A percentile compares a stretch with the other conserved stretches of the same genome.
These are phyloP conservation scores for Dendropsophus ebraccatus DNA, from an alignment of 2,113 vertebrate species.

Conservation along the genomic window DNA sequence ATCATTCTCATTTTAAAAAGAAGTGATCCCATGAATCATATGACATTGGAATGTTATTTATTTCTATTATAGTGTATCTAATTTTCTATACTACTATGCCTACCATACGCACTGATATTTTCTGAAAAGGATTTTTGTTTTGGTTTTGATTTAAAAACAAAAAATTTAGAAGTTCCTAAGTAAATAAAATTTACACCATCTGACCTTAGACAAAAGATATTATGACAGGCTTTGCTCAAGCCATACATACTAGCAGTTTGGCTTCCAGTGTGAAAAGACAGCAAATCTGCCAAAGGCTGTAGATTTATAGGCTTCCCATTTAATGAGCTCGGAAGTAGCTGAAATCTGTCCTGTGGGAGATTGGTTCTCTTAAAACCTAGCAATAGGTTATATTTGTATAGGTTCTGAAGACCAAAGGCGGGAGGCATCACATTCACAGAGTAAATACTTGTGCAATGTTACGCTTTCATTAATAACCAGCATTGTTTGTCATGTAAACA, in stretches of 20 bases:
- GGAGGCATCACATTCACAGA: not conserved
- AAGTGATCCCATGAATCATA: not conserved
- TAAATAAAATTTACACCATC: not conserved
- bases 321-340: slow-evolving; percentile 44
- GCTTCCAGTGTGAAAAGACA: not conserved
- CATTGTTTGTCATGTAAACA: not conserved
- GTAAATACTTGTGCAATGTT: slow-evolving; percentile 12
- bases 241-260: slow-evolving; percentile 5
- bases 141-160: no score
- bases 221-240: slow-evolving; percentile 39
- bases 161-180: no score
- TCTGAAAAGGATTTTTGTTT: not conserved
- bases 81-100: not conserved
- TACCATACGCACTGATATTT: not conserved
- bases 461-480: not conserved
- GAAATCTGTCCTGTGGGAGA: slow-evolving; percentile 36
- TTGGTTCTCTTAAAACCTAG: slow-evolving; percentile 20
- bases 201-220: slow-evolving; percentile 30
- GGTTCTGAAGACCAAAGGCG: slow-evolving; percentile 3
- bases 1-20: not conserved
- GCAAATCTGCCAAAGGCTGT: slow-evolving; percentile 40
- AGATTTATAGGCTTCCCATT: slow-evolving; percentile 51
- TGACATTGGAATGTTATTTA: not conserved
- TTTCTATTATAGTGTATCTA: not conserved
- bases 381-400: slow-evolving; percentile 30